Conservation (phyloP, 2,797 vertebrate genomes). For the Monodelphis domestica region DNA sequence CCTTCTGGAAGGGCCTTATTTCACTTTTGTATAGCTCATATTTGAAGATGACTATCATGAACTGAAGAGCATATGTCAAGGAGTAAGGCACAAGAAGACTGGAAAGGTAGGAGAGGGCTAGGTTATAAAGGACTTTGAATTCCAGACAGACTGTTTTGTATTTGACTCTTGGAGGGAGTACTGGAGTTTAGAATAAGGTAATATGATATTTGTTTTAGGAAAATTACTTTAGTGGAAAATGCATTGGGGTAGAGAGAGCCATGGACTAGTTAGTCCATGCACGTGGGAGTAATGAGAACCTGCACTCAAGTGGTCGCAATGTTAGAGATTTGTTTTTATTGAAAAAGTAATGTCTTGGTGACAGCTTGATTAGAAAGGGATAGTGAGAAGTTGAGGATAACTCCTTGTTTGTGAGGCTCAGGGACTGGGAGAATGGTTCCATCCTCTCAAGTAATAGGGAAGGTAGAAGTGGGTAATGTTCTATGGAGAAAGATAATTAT, state of each 20-base stretch:
- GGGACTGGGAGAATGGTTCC: background rate
- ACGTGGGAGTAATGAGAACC: background rate
- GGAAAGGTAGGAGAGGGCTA: background rate
- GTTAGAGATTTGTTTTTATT: background rate
- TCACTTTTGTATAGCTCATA: background rate
- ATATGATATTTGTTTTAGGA: background rate
- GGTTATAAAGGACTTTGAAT: background rate
- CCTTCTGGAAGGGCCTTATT: background rate
- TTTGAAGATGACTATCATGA: background rate
- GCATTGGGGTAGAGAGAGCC: background rate
- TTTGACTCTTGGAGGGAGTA: background rate
- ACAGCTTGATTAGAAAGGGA: background rate
- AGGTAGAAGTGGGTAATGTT: background rate
- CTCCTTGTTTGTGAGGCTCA: background rate
- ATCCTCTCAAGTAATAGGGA: background rate
- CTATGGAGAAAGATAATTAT: background rate
- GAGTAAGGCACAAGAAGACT: background rate
- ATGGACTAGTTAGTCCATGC: background rate
- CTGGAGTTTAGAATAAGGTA: background rate
- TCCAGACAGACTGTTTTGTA: background rate
- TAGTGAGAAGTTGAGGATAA: background rate
- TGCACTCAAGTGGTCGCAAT: background rate
- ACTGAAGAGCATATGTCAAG: background rate
- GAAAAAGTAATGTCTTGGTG: background rate
- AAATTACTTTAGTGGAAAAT: background rate